phyloP scores from a whole-genome alignment of 2,113 vertebrate species.

The Sorex araneus region DNA sequence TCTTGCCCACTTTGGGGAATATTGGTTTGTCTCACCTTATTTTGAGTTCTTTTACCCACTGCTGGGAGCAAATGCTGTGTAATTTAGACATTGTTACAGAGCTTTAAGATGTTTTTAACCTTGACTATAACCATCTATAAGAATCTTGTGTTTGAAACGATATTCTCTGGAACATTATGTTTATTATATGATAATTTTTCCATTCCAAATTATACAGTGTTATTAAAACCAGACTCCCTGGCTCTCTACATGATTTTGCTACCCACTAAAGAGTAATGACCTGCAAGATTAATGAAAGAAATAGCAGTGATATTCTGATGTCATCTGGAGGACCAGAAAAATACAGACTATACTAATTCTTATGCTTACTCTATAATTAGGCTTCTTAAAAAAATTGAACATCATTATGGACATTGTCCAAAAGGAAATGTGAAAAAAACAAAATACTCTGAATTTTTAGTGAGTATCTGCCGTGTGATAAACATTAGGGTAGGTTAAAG shows the following conservation, averaged over 20 bases:
- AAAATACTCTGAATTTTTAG: neutral
- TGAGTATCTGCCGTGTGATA: neutral
- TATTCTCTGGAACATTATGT: neutral
- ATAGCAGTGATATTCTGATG: neutral
- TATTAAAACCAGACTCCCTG: constrained; percentile 14
- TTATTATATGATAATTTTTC: constrained; percentile 16
- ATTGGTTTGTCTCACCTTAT: neutral
- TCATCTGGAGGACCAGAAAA: neutral
- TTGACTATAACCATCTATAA: neutral
- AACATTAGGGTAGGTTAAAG: neutral
- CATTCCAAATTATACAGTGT: constrained; percentile 17
- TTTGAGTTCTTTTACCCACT: neutral
- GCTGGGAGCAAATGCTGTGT: neutral
- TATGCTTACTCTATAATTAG: neutral
- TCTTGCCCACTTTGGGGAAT: too few species aligned
- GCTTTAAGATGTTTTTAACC: neutral
- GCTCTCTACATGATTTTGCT: constrained; percentile 37
- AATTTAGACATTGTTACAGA: constrained; percentile 32
- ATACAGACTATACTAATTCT: neutral
- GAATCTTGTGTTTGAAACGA: neutral
- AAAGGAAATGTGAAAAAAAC: neutral
- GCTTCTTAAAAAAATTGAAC: neutral
- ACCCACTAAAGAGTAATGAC: neutral
- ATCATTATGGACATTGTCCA: neutral
- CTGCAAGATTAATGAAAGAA: neutral